These are phyloP conservation scores for Dolichoris vasculosae DNA, from an alignment of 1,140 invertebrate species.

Conservation along the genomic window DNA sequence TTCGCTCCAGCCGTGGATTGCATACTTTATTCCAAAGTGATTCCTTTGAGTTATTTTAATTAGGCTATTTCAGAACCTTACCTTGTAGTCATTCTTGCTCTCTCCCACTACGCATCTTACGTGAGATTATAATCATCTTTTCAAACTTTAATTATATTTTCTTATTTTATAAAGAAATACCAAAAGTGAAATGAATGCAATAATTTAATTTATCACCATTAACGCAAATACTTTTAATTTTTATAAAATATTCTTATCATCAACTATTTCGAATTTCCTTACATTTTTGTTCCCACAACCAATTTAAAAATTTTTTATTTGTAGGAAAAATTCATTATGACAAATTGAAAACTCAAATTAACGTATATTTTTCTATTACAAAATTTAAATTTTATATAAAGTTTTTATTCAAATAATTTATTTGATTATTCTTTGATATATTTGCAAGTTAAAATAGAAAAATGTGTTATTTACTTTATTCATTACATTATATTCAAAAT, in stretches of 20 bases:
- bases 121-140: not conserved
- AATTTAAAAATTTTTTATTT: too few species aligned
- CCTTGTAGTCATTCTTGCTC: not conserved
- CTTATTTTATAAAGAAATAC: not conserved
- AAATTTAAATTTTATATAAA: too few species aligned
- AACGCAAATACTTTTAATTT: not conserved
- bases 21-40: not conserved
- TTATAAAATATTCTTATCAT: not conserved
- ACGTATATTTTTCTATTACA: too few species aligned
- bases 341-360: too few species aligned
- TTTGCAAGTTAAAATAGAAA: too few species aligned
- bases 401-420: too few species aligned
- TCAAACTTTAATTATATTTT: not conserved
- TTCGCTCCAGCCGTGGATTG: conserved; percentile 16
- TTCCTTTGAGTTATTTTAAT: conserved; percentile 40
- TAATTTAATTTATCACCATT: not conserved
- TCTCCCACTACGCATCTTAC: not conserved
- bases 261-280: not conserved
- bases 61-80: conserved; percentile 1
- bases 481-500: too few species aligned
- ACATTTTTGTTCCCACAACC: too few species aligned
- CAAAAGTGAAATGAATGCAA: not conserved
- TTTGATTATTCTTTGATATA: too few species aligned
- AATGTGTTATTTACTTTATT: too few species aligned
- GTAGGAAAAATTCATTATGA: too few species aligned